Conservation (phyloP, 2,888 invertebrate genomes). For the Folsomia manolachei region DNA sequence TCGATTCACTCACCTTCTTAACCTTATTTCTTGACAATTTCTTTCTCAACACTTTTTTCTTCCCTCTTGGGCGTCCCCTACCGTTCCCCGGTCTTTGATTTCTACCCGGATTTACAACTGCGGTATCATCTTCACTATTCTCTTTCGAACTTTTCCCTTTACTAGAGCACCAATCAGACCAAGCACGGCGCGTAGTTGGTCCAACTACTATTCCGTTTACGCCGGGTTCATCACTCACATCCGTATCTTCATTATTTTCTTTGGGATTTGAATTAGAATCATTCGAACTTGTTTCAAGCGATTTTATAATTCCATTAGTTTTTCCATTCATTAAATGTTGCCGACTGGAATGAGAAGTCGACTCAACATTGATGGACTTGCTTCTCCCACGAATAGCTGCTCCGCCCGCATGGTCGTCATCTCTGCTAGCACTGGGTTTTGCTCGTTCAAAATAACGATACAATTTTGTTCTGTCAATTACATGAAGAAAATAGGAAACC, state of each 20-base stretch:
- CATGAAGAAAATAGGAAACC: conserved; percentile 96
- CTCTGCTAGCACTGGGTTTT: conserved; percentile 36
- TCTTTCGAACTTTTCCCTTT: conserved; percentile 60
- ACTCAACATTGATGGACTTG: conserved; percentile 17
- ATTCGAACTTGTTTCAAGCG: conserved; percentile 45
- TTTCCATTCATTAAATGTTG: conserved; percentile 22
- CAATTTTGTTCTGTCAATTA: conserved; percentile 90
- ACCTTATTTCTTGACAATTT: conserved; percentile 56
- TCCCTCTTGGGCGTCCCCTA: conserved; percentile 52
- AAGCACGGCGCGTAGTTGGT: conserved; percentile 70
- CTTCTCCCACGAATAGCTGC: conserved; percentile 31
- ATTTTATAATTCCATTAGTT: conserved; percentile 44
- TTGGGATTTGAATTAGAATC: conserved; percentile 53
- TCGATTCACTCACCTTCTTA: conserved; percentile 16
- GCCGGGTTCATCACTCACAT: conserved; percentile 53
- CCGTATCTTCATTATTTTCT: conserved; percentile 52
- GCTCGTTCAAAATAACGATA: conserved; percentile 40
- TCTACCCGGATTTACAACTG: conserved; percentile 28
- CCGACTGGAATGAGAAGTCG: neutral
- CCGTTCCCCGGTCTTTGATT: conserved; percentile 38
- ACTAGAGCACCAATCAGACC: conserved; percentile 61
- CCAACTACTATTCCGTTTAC: conserved; percentile 56
- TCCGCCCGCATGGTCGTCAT: conserved; percentile 26
- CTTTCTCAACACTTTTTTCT: conserved; percentile 57
- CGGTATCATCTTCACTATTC: conserved; percentile 49